Conservation (phyloP, 2,888 invertebrate genomes). For the Nomada ruficornis region DNA sequence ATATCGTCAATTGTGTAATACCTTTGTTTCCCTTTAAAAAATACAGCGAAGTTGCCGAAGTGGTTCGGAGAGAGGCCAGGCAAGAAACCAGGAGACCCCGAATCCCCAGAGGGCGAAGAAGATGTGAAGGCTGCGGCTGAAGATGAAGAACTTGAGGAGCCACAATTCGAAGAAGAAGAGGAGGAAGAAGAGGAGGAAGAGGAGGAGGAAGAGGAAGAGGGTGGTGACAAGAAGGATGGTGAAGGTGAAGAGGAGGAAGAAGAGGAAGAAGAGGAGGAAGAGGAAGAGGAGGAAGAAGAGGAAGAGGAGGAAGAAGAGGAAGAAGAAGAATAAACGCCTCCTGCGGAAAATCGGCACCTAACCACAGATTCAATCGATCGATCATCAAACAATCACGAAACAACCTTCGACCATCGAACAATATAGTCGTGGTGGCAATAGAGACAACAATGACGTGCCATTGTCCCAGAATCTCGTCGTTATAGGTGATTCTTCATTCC, state of each 20-base stretch:
- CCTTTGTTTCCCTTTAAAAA: background rate
- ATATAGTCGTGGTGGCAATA: conserved; percentile 63
- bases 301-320: conserved; percentile 42
- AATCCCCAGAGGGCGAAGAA: conserved; percentile 96
- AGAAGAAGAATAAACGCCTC: conserved; percentile 44
- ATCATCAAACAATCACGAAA: conserved; percentile 59
- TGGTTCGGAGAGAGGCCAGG: conserved; percentile 98
- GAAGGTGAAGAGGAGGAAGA: conserved; percentile 82
- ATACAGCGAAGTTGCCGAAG: conserved; percentile 95
- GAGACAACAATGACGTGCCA: conserved; percentile 50
- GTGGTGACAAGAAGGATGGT: conserved; percentile 81
- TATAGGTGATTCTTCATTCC: conserved; percentile 41
- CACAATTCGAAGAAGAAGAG: conserved; percentile 88
- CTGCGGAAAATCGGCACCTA: conserved; percentile 42
- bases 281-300: conserved; percentile 76
- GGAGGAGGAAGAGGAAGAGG: conserved; percentile 88
- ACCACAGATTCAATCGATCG: conserved; percentile 54
- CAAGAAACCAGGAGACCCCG: conserved; percentile 95
- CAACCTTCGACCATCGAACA: conserved; percentile 59
- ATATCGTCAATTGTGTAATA: background rate
- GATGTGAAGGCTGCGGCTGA: conserved; percentile 92
- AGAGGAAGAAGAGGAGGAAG: conserved; percentile 80
- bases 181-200: conserved; percentile 91
- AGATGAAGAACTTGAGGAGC: conserved; percentile 89
- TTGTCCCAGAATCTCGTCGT: conserved; percentile 50